These are phyloP conservation scores for Mobula hypostoma DNA, from an alignment of 2,113 vertebrate species.

Conservation along the genomic window DNA sequence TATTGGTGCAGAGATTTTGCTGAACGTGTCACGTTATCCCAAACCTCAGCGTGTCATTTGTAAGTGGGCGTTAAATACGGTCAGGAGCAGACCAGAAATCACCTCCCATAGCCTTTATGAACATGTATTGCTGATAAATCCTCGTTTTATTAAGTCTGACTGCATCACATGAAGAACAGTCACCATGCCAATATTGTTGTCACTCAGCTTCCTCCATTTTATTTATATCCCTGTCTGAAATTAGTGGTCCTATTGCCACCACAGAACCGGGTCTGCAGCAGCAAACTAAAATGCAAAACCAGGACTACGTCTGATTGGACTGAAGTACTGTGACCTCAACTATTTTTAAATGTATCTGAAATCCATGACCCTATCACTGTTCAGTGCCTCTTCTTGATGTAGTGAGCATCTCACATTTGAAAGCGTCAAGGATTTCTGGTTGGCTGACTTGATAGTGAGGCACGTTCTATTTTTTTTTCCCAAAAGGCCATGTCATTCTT, in stretches of 20 bases:
- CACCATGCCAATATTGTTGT: slow-evolving; percentile 23
- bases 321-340: slow-evolving; percentile 66
- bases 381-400: slow-evolving; percentile 62
- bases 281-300: slow-evolving; percentile 52
- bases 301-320: slow-evolving; percentile 62
- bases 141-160: slow-evolving; percentile 19
- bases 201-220: not conserved
- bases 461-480: slow-evolving; percentile 56
- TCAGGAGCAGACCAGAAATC: slow-evolving; percentile 1
- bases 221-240: slow-evolving; percentile 7
- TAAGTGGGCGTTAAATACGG: slow-evolving; percentile 11
- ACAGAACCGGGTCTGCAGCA: slow-evolving; percentile 59
- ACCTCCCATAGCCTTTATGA: not conserved
- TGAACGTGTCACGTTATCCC: slow-evolving; percentile 3
- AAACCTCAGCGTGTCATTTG: not conserved
- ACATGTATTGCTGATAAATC: not conserved
- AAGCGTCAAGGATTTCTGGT: slow-evolving; percentile 79
- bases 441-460: slow-evolving; percentile 64
- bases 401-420: slow-evolving; percentile 65
- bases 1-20: not conserved
- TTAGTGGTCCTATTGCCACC: slow-evolving; percentile 59
- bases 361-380: slow-evolving; percentile 69
- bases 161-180: not conserved
- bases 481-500: slow-evolving; percentile 84
- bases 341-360: slow-evolving; percentile 72